Base-by-base conservation (phyloP, 2,113 vertebrate genomes). In the Protomyctophum bolini region DNA sequence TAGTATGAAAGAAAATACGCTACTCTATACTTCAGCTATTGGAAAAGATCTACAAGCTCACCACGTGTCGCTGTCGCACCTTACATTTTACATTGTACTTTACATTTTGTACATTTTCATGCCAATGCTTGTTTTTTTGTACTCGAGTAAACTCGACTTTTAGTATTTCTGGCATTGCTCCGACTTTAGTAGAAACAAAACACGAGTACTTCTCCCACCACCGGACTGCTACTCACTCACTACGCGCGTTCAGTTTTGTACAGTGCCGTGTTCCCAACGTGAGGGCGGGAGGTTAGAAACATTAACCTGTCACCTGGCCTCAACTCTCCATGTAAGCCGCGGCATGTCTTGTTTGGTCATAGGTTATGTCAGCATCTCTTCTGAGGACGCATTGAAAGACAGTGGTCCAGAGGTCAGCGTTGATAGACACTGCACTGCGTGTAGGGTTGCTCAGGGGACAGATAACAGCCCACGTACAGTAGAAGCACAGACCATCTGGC, bases 361-460 rank as follows among this genome's bases (percentile, higher is more conserved):
- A 10, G 70, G 70, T 81, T 68, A 66, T n/a, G 63, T 79, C 62
- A 28, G 69, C 71, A 77, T 75, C 75, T 83, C 63, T 68, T 62
- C 76, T 80, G 63, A 67, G 55, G 83, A 75, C 79, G 71, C 14
- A 79, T 52, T 76, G 61, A 86, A 70, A 88, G 81, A 79, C 67
- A 66, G 71, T 80, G 80, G 72, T 83, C 61, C 85, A 85, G 76
- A 81, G 85, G 78, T 82, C 79, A 83, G 46, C 51, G 61, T 72
- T 77, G 68, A 81, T 83, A 74, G 66, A 87, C 65, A 55, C 33
- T 70, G 57, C 8, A 51, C 33, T 41, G 21, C 8, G 3, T 61
- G 63, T 12, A 63, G 41, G 57, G 45, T 0, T 74, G 11, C 0
- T 2, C 6, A 6, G 41, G 12, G 41, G 14, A 14, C 56, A 48